Evolutionary conservation across 2,113 vertebrate genomes (phyloP).

Genomic region (Arenaria interpres): DNA sequence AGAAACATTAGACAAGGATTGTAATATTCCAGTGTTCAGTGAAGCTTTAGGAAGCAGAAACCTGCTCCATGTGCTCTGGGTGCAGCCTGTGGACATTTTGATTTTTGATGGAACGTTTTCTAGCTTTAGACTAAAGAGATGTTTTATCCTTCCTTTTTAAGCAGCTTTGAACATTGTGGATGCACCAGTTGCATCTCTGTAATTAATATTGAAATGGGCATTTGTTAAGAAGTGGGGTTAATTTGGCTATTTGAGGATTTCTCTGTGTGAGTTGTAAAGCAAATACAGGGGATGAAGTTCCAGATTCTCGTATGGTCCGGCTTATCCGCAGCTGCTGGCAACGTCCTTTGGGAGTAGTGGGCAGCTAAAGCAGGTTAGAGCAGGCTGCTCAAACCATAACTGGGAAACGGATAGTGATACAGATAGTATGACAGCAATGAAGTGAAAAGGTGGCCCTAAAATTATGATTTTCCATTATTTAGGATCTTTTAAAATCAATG

Average conservation of each 20-base stretch:
- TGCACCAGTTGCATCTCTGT: not conserved
- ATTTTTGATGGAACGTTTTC: not conserved
- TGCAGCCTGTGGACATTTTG: not conserved
- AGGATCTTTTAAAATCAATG: not conserved
- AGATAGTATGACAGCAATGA: not conserved
- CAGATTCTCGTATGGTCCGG: not conserved
- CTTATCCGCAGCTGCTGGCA: not conserved
- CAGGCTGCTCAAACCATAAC: not conserved
- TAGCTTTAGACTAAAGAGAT: not conserved
- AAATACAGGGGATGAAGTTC: not conserved
- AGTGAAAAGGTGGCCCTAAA: not conserved
- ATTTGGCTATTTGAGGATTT: not conserved
- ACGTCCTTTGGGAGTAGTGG: not conserved
- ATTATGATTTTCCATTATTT: not conserved
- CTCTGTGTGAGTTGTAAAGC: not conserved
- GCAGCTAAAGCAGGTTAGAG: not conserved
- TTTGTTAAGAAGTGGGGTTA: not conserved
- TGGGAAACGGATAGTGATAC: not conserved
- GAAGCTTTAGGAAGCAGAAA: not conserved
- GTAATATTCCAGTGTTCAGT: not conserved
- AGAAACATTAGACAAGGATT: not conserved
- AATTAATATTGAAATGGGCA: not conserved
- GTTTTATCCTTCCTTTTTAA: not conserved
- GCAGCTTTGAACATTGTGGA: not conserved
- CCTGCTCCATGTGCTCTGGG: not conserved